Percentiles rank a stretch among this genome's conserved stretches.
Conservation (phyloP, 2,888 invertebrate genomes). For the Agriotes lineatus region DNA sequence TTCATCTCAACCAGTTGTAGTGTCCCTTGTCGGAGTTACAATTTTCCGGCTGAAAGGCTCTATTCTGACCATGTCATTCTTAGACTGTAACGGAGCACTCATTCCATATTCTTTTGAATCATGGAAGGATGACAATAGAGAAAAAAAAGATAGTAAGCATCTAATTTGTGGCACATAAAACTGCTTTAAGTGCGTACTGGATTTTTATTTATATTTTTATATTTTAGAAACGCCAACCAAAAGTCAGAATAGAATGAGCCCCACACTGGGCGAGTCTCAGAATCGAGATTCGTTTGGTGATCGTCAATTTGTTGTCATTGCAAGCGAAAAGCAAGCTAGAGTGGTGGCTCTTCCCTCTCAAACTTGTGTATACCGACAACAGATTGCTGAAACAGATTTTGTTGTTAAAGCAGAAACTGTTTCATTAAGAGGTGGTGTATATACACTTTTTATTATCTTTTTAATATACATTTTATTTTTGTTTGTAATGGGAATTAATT, state of each 20-base stretch:
- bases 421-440: slow-evolving; percentile 84
- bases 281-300: slow-evolving; percentile 73
- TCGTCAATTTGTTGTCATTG: slow-evolving; percentile 92
- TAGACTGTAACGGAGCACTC: slow-evolving; percentile 94
- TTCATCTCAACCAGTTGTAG: slow-evolving; percentile 87
- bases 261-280: slow-evolving; percentile 72
- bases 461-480: too few relatives aligned
- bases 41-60: slow-evolving; percentile 97
- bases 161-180: neutral
- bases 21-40: slow-evolving; percentile 95
- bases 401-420: slow-evolving; percentile 95
- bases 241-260: slow-evolving; percentile 80
- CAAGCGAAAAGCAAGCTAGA: slow-evolving; percentile 95
- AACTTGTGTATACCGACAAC: slow-evolving; percentile 93
- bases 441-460: neutral
- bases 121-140: slow-evolving; percentile 91
- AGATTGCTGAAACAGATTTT: slow-evolving; percentile 92
- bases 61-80: slow-evolving; percentile 93
- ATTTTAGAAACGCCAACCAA: slow-evolving; percentile 76
- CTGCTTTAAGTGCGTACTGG: neutral
- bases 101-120: slow-evolving; percentile 91
- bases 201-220: too few relatives aligned
- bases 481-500: too few relatives aligned
- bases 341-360: slow-evolving; percentile 96
- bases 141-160: slow-evolving; percentile 59